phyloP scores from a whole-genome alignment of 2,888 invertebrate species.

The Sarcophaga subvicina region DNA sequence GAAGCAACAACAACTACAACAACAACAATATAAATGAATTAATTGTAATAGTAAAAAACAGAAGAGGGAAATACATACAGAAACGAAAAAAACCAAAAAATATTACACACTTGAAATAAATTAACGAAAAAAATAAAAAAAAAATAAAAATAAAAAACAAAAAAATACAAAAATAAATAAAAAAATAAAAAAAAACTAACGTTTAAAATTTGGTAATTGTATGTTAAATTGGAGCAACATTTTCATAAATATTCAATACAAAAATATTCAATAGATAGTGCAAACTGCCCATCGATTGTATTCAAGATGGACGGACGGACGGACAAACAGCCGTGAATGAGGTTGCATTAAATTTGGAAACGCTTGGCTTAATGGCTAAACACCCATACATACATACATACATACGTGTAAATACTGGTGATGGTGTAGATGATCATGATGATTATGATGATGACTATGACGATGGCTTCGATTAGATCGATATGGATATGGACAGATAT shows the following conservation, averaged over 20 bases:
- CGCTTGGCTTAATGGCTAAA: conserved; percentile 25
- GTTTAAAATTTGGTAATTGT: conserved; percentile 61
- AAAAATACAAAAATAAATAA: conserved; percentile 40
- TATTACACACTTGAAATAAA: conserved; percentile 61
- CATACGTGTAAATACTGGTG: too few relatives aligned
- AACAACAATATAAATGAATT: neutral
- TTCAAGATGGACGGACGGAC: conserved; percentile 6
- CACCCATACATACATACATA: too few relatives aligned
- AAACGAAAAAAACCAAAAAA: conserved; percentile 17
- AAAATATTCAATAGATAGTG: neutral
- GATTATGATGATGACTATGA: neutral
- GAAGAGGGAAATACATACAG: conserved; percentile 11
- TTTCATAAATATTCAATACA: conserved; percentile 62
- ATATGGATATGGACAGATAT: conserved; percentile 7
- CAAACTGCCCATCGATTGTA: conserved; percentile 18
- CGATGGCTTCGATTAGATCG: conserved; percentile 13
- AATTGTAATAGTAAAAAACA: conserved; percentile 19
- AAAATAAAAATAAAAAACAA: conserved; percentile 26
- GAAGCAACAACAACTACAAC: neutral
- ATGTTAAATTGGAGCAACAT: conserved; percentile 64
- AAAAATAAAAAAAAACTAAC: neutral
- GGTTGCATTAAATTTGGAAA: conserved; percentile 40
- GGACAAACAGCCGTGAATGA: conserved; percentile 56
- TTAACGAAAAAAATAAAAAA: conserved; percentile 36
- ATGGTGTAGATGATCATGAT: too few relatives aligned